Evolutionary conservation across 2,888 invertebrate species (phyloP), one percentile per base, ranked within the genome.

Genomic region (Callinectes sapidus): DNA sequence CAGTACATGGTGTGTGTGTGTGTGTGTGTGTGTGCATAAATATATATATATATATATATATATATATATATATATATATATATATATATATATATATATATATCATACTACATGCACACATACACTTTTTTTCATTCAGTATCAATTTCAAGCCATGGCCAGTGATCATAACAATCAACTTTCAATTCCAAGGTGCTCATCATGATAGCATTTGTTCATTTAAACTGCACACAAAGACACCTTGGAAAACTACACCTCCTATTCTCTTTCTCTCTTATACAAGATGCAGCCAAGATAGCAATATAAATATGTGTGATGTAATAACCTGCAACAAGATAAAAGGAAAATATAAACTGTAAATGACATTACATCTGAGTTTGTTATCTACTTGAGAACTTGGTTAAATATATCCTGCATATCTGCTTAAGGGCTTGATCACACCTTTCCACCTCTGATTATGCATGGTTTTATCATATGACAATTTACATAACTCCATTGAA

Each of bases 81-180:
- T 48, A 48, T 48, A 48, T 48, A 48, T 48, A 48, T 87, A 32
- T 87, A 87, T 23, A 87, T 87, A 87, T 87, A 85, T 85, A 85
- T 85, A 85, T 85, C n/a, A n/a, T n/a, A n/a, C n/a, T 32, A 48
- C 23, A 55, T 32, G 32, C 32, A 35, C 2, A 71, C 39, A 77
- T 28, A 90, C 81, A 32, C 48, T 16, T 35, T 39, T 18, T 13
- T 48, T 81, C 1, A 61, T 18, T 16, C 5, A 2, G 5, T 0
- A 16, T 61, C 5, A 5, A 61, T 8, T 61, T 23, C 0, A 18
- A 23, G 61, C 23, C 16, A 61, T 2, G 18, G 61, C 1, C 71
- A 71, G 28, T 28, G 1, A 23, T 71, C 6, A 71, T 28, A n/a
- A 28, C n/a, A 23, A 71, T 48, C 71, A 81, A 5, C 48, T 48